A percentile compares a stretch with the other conserved stretches of the same genome.
phyloP scores from a whole-genome alignment of 2,113 vertebrate species.

The Plectropomus leopardus region DNA sequence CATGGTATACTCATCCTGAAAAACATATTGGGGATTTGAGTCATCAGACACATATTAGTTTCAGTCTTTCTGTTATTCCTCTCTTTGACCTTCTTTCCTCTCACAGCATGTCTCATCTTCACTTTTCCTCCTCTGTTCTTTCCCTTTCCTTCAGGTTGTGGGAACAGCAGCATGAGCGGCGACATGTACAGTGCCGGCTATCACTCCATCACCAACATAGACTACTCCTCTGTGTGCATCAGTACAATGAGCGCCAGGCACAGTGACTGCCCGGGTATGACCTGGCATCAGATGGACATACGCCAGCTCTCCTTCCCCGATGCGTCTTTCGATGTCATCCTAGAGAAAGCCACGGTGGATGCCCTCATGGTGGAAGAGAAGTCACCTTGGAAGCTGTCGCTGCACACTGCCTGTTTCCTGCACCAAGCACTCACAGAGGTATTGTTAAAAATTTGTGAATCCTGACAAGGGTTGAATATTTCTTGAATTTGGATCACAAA shows the following conservation, averaged over 20 bases:
- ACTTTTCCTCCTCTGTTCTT: neutral
- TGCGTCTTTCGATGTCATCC: slow-evolving; percentile 88
- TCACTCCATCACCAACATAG: slow-evolving; percentile 90
- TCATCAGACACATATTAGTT: slow-evolving; percentile 12
- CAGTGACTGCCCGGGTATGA: slow-evolving; percentile 82
- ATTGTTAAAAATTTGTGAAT: slow-evolving; percentile 28
- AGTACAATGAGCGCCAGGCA: slow-evolving; percentile 86
- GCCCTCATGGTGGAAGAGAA: slow-evolving; percentile 91
- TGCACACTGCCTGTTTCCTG: slow-evolving; percentile 78
- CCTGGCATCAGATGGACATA: slow-evolving; percentile 92
- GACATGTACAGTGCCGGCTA: slow-evolving; percentile 89
- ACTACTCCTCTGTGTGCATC: slow-evolving; percentile 93
- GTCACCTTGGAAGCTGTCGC: slow-evolving; percentile 89
- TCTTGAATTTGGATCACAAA: neutral
- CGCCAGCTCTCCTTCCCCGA: slow-evolving; percentile 86
- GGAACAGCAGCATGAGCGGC: slow-evolving; percentile 91
- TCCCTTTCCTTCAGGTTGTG: slow-evolving; percentile 87
- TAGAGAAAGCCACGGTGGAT: slow-evolving; percentile 94
- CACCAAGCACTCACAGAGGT: slow-evolving; percentile 90
- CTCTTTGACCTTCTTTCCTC: neutral
- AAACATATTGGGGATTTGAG: slow-evolving; percentile 35
- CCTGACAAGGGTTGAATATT: neutral
- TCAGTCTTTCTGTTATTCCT: neutral
- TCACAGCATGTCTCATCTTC: neutral
- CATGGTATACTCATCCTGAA: slow-evolving; percentile 21